Percentiles rank a stretch among this genome's conserved stretches.
Evolutionary conservation across 2,888 invertebrate genomes (phyloP).

Genomic region (Ypsolopha scabrella): DNA sequence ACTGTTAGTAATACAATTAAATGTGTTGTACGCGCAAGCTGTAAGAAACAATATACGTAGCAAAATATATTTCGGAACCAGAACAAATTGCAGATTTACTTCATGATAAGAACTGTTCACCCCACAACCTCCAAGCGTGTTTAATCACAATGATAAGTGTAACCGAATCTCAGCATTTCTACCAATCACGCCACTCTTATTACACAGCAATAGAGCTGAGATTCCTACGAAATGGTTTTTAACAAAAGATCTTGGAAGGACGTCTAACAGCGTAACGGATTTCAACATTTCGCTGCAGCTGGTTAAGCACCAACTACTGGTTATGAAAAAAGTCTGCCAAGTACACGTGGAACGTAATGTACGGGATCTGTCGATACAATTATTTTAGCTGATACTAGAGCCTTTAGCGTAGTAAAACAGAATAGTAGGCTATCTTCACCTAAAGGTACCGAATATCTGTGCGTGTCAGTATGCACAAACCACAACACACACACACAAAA

Average conservation of each 20-base stretch:
- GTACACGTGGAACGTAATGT: too few species aligned
- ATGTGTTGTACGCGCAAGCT: too few species aligned
- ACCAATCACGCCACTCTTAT: not conserved
- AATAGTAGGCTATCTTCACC: too few species aligned
- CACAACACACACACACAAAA: too few species aligned
- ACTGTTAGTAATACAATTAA: too few species aligned
- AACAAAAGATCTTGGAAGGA: constrained; percentile 45
- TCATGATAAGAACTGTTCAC: constrained; percentile 10
- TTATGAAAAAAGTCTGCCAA: not conserved
- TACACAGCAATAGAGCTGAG: constrained; percentile 3
- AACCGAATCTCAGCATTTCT: constrained; percentile 16
- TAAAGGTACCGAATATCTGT: too few species aligned
- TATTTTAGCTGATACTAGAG: too few species aligned
- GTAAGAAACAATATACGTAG: too few species aligned
- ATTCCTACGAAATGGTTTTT: constrained; percentile 16
- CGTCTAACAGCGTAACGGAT: constrained; percentile 38
- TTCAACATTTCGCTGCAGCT: constrained; percentile 23
- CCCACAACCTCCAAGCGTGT: constrained; percentile 27
- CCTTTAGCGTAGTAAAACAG: too few species aligned
- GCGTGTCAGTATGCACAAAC: too few species aligned
- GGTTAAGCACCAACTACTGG: not conserved
- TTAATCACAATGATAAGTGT: constrained; percentile 46
- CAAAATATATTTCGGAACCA: constrained; percentile 5
- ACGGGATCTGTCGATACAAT: too few species aligned
- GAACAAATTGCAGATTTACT: constrained; percentile 12